Evolutionary conservation across 2,113 vertebrate species (phyloP).

Genomic region (Pterocles gutturalis): DNA sequence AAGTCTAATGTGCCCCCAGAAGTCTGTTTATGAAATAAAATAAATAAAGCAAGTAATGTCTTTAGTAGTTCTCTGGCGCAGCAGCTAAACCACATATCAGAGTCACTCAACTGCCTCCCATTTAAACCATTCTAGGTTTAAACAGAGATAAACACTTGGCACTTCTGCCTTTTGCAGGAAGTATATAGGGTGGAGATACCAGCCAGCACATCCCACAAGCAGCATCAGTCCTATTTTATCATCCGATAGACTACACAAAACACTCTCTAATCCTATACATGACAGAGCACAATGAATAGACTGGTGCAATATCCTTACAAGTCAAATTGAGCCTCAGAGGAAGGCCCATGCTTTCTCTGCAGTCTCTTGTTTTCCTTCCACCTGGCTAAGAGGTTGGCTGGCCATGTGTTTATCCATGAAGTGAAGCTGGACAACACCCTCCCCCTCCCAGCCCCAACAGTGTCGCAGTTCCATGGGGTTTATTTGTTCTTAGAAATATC

Average conservation of each 20-base stretch:
- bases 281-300: not conserved
- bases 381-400: not conserved
- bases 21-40: slow-evolving; percentile 16
- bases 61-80: not conserved
- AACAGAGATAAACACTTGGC: not conserved
- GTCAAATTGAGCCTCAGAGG: not conserved
- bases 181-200: not conserved
- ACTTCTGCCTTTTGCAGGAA: not conserved
- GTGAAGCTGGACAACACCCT: not conserved
- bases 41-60: not conserved
- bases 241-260: not conserved
- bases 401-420: not conserved
- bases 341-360: not conserved
- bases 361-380: rapidly evolving
- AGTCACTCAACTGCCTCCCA: not conserved
- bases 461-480: not conserved
- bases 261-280: rapidly evolving
- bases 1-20: not conserved
- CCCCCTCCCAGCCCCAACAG: no score
- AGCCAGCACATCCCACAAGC: not conserved
- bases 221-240: not conserved
- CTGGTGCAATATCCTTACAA: not conserved
- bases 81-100: not conserved
- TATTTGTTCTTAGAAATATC: not conserved
- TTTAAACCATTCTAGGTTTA: no score